Percentiles rank a stretch among this genome's conserved stretches.
These are phyloP conservation scores for Tinea semifulvella DNA, from an alignment of 2,888 invertebrate genomes.

Conservation along the genomic window DNA sequence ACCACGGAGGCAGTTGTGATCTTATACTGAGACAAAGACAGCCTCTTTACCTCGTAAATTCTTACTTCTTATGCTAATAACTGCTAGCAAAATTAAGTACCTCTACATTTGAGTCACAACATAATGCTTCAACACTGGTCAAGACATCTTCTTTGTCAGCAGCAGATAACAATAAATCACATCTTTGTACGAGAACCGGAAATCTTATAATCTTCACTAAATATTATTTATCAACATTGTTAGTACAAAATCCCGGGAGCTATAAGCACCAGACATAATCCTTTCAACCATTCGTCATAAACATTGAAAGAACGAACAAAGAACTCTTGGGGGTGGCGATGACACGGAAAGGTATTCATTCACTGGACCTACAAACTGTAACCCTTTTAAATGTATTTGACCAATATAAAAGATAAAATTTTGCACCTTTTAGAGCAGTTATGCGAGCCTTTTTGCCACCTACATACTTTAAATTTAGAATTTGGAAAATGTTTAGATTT, in stretches of 20 bases:
- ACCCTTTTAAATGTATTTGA: background rate
- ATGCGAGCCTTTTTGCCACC: too few relatives aligned
- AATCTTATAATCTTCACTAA: constrained; percentile 10
- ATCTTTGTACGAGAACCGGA: constrained; percentile 11
- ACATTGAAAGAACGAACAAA: background rate
- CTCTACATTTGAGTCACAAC: background rate
- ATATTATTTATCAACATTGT: constrained; percentile 2
- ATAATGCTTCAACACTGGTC: background rate
- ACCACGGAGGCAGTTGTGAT: too few relatives aligned
- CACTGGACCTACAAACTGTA: background rate
- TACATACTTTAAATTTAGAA: too few relatives aligned
- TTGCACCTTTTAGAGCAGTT: too few relatives aligned
- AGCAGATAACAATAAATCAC: constrained; percentile 4
- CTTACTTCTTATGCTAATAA: too few relatives aligned
- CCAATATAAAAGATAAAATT: too few relatives aligned
- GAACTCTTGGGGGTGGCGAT: background rate
- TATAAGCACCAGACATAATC: background rate
- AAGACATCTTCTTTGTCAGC: background rate
- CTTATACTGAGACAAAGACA: too few relatives aligned
- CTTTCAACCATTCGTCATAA: constrained; percentile 12
- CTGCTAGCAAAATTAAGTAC: too few relatives aligned
- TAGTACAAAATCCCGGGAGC: background rate
- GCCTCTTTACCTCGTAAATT: too few relatives aligned
- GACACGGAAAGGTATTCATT: background rate
- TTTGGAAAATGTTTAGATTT: too few relatives aligned